A percentile compares a stretch with the other conserved stretches of the same genome.
These are phyloP conservation scores for Botia almorhae DNA, from an alignment of 2,797 vertebrate genomes.

Conservation along the genomic window DNA sequence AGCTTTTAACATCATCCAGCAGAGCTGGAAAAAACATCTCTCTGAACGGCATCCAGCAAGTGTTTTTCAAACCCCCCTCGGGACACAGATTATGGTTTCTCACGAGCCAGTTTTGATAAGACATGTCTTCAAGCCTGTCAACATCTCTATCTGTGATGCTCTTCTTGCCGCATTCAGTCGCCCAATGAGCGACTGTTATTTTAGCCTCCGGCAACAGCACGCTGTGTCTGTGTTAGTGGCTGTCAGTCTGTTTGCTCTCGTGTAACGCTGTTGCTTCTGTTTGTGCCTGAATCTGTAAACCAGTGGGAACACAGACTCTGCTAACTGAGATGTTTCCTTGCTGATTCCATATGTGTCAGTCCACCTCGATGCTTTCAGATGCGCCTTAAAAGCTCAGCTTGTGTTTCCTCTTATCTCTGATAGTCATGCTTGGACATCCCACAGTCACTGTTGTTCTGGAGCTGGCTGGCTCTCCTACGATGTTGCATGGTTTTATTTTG, in stretches of 20 bases:
- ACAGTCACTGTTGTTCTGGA: background rate
- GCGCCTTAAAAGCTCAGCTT: background rate
- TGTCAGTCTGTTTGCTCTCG: slow-evolving; percentile 21
- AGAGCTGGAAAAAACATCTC: background rate
- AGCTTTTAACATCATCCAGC: background rate
- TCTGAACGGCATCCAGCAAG: background rate
- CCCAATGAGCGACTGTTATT: slow-evolving; percentile 12
- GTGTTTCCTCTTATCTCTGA: slow-evolving; percentile 23
- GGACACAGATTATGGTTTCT: slow-evolving; percentile 31
- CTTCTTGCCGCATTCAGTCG: slow-evolving; percentile 1
- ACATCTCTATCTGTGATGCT: slow-evolving; percentile 35
- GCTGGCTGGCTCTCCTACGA: background rate
- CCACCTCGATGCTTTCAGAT: background rate
- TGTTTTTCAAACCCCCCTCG: background rate
- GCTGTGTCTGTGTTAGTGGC: slow-evolving; percentile 37
- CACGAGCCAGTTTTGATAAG: slow-evolving; percentile 26
- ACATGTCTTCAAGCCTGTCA: slow-evolving; percentile 10
- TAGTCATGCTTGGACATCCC: slow-evolving; percentile 11
- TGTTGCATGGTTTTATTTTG: slow-evolving; percentile 8
- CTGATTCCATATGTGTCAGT: slow-evolving; percentile 16
- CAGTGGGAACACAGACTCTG: slow-evolving; percentile 2
- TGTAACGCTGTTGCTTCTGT: slow-evolving; percentile 31
- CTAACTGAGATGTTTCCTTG: slow-evolving; percentile 8
- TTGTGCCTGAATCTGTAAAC: slow-evolving; percentile 33
- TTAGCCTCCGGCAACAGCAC: slow-evolving; percentile 33